Evolutionary conservation across 1,140 invertebrate genomes (phyloP), one percentile per base, ranked within the genome.

Genomic region (Armadillidium nasatum): DNA sequence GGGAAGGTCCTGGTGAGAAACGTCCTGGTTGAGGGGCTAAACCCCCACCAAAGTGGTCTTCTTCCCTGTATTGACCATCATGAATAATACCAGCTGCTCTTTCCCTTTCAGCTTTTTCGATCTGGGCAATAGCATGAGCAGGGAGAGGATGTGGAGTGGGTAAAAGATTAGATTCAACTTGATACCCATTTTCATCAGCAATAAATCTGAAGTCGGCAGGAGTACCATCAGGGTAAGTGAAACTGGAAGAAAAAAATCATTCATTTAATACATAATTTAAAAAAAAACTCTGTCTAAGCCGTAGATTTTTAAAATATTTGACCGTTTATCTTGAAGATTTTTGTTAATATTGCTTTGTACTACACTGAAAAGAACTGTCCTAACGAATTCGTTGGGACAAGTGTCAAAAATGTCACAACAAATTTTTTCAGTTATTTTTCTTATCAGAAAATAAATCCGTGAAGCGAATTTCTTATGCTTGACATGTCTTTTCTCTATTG

Each of bases 61-160:
- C 50, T 19, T 60, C 50, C 50, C 50, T 60, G 73, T 74, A 74
- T 22, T 74, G 73, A 7, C 73, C 73, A 22, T 67, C 60, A 22
- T 74, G 73, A 33, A 74, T n/a, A 50, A 74, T 74, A n/a, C 73
- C 73, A 22, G 66, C 54, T 6, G 73, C 73, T 15, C 73, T 75
- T 44, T 75, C 73, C 0, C 73, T 33, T 54, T 67, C 73, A 10
- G 73, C 73, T 67, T 67, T 68, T 22, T 66, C 50, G 60, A 75
- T 75, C 73, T 75, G 73, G 43, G 46, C 73, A 50, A 74, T 21
- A 15, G 73, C 73, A 50, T 74, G 73, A 10, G 13, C 13, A 19
- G 73, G 73, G 6, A 66, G 10, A 13, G 73, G 73, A 7, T 46
- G 73, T 22, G 73, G 46, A 4, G 15, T 45, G 44, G 72, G 72